Conservation (phyloP, 2,888 invertebrate species). For the Melanargia galathea region DNA sequence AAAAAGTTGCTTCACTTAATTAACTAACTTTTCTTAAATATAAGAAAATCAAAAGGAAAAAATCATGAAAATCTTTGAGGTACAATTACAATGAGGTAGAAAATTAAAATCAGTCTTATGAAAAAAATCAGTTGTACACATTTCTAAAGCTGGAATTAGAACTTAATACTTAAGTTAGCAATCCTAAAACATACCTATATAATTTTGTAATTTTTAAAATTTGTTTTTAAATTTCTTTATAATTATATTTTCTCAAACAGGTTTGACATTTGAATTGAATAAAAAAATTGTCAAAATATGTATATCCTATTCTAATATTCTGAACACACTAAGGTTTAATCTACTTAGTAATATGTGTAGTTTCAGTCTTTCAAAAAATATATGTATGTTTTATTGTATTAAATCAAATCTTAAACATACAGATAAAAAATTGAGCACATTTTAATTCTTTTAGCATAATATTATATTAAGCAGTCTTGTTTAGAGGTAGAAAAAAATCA, state of each 20-base stretch:
- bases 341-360: neutral
- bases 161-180: no score
- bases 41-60: neutral
- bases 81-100: constrained; percentile 11
- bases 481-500: constrained; percentile 41
- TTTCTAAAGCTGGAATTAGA: constrained; percentile 8
- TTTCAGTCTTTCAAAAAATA: neutral
- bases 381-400: neutral
- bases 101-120: constrained; percentile 11
- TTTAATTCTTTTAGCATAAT: neutral
- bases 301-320: no score
- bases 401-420: neutral
- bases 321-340: neutral
- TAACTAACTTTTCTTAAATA: neutral
- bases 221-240: no score
- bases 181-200: no score
- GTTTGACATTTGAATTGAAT: no score
- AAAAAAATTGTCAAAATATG: no score
- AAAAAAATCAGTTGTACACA: neutral
- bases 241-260: no score
- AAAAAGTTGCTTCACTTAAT: neutral
- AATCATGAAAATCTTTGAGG: neutral
- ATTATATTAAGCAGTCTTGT: constrained; percentile 6
- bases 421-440: constrained; percentile 1
- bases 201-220: no score